phyloP scores from a whole-genome alignment of 2,888 invertebrate genomes.

The Orthosia gracilis region DNA sequence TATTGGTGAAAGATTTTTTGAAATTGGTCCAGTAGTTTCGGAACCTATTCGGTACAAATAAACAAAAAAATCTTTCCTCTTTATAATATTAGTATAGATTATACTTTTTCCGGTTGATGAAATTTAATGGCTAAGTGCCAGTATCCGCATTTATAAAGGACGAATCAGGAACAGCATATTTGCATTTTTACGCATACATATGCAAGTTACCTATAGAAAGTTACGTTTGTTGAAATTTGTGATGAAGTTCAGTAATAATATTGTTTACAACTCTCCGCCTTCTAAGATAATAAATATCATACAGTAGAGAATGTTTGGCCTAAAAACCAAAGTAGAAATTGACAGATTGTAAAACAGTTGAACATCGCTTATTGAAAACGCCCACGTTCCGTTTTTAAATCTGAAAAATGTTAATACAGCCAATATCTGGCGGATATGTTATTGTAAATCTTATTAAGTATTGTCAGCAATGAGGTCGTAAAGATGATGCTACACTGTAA shows the following conservation, averaged over 20 bases:
- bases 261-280: not conserved
- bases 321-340: constrained; percentile 7
- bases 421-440: constrained; percentile 37
- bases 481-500: constrained; percentile 16
- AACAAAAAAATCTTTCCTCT: too few species aligned
- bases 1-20: too few species aligned
- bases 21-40: too few species aligned
- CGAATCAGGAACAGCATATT: not conserved
- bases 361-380: constrained; percentile 46
- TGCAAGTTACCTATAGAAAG: not conserved
- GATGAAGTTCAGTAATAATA: not conserved
- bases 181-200: not conserved
- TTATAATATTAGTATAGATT: too few species aligned
- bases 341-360: constrained; percentile 41
- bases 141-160: constrained; percentile 11
- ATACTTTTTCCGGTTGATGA: constrained; percentile 15
- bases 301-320: not conserved
- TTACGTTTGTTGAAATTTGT: not conserved
- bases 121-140: not conserved
- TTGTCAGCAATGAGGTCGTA: constrained; percentile 51
- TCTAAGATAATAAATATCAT: constrained; percentile 8
- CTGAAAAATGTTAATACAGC: constrained; percentile 46
- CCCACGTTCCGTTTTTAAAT: constrained; percentile 55
- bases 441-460: constrained; percentile 26
- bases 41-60: too few species aligned